A percentile compares a stretch with the other conserved stretches of the same genome.
Conservation (phyloP, 2,888 invertebrate genomes). For the Lasioglossum figueresi region DNA sequence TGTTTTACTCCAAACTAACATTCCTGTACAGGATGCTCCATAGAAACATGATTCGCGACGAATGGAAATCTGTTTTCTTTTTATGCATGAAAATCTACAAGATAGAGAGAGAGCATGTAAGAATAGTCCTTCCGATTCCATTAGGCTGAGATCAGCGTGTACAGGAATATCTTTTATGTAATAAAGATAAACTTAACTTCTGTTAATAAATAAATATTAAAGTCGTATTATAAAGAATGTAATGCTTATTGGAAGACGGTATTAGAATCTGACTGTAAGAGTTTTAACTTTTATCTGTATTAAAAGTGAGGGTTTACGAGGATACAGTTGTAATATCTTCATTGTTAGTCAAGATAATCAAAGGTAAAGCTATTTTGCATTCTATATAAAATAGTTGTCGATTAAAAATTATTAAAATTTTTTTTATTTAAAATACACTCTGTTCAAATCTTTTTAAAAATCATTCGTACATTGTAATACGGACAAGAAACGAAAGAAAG, state of each 20-base stretch:
- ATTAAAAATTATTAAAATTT: constrained; percentile 12
- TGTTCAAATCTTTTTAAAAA: constrained; percentile 15
- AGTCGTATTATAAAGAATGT: constrained; percentile 70
- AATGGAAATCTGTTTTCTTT: constrained; percentile 19
- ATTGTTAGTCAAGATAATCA: background rate
- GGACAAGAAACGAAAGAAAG: background rate
- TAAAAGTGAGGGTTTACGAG: constrained; percentile 51
- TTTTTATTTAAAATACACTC: constrained; percentile 5
- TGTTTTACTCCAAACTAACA: constrained; percentile 49
- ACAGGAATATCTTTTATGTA: constrained; percentile 68
- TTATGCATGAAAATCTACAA: constrained; percentile 30
- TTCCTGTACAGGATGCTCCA: constrained; percentile 66
- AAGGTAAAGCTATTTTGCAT: constrained; percentile 11
- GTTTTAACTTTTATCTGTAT: constrained; percentile 55
- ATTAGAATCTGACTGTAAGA: constrained; percentile 71
- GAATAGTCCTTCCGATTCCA: constrained; percentile 49
- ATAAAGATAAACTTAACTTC: constrained; percentile 68
- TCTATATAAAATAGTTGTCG: background rate
- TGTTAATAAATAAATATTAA: constrained; percentile 74
- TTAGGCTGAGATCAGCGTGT: constrained; percentile 63
- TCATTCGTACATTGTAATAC: background rate
- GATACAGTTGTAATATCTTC: constrained; percentile 65
- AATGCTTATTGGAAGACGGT: constrained; percentile 76
- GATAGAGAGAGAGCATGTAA: constrained; percentile 50
- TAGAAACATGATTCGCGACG: constrained; percentile 24